Conservation (phyloP, 2,113 vertebrate genomes). For the Scartelaos histophorus region DNA sequence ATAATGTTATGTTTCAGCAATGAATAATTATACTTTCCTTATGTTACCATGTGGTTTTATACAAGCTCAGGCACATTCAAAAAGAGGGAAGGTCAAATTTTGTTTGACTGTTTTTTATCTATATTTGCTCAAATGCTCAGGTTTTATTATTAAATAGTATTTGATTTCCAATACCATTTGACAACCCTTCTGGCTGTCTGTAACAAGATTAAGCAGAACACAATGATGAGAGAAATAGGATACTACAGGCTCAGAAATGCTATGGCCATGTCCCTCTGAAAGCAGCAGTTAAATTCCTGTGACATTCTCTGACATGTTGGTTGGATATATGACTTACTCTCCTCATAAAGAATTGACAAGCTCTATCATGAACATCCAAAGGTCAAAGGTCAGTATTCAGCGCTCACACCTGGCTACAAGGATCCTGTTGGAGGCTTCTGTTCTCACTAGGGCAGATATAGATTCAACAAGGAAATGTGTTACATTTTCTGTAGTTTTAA, state of each 20-base stretch:
- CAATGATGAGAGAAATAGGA: neutral
- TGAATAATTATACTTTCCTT: too few relatives aligned
- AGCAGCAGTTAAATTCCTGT: neutral
- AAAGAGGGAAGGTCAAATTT: too few relatives aligned
- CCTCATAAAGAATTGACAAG: neutral
- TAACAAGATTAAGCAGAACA: neutral
- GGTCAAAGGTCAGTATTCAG: neutral
- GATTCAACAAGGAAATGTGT: neutral
- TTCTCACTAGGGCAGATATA: neutral
- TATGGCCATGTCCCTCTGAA: neutral
- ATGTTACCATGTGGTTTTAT: too few relatives aligned
- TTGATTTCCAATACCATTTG: too few relatives aligned
- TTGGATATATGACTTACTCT: constrained; percentile 4
- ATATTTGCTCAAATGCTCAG: too few relatives aligned
- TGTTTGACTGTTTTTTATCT: too few relatives aligned
- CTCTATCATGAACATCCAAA: neutral
- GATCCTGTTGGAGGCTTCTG: neutral
- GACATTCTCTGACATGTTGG: constrained; percentile 11
- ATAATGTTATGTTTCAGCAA: too few relatives aligned
- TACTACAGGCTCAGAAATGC: neutral
- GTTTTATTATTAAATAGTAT: too few relatives aligned
- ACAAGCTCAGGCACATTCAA: too few relatives aligned
- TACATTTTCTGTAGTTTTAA: neutral
- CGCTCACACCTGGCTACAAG: neutral
- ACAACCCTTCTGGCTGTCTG: too few relatives aligned